A percentile compares a stretch with the other conserved stretches of the same genome.
These are phyloP conservation scores for Hypomecis punctinalis DNA, from an alignment of 2,888 invertebrate genomes.

Conservation along the genomic window DNA sequence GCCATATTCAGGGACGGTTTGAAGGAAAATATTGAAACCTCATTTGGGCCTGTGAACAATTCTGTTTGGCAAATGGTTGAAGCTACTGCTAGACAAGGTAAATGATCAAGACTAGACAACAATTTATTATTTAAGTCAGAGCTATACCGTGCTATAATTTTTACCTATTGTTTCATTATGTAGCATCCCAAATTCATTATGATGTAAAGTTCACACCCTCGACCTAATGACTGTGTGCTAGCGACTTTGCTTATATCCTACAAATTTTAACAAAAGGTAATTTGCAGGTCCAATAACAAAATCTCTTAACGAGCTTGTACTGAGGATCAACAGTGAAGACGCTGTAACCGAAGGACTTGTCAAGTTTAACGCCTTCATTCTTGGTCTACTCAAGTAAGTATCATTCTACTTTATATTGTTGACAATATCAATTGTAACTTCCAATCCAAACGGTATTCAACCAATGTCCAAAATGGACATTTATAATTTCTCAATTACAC, in stretches of 20 bases:
- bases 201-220: too few relatives aligned
- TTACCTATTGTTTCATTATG: too few relatives aligned
- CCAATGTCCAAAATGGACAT: neutral
- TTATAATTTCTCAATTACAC: too few relatives aligned
- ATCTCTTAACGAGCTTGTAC: constrained; percentile 92
- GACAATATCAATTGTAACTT: too few relatives aligned
- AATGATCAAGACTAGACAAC: neutral
- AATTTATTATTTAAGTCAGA: too few relatives aligned
- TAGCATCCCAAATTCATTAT: too few relatives aligned
- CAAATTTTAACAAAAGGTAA: neutral
- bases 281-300: constrained; percentile 90
- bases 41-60: constrained; percentile 94
- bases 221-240: too few relatives aligned
- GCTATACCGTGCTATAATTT: too few relatives aligned
- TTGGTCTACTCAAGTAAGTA: constrained; percentile 93
- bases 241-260: too few relatives aligned
- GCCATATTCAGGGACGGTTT: constrained; percentile 94
- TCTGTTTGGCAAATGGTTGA: constrained; percentile 96
- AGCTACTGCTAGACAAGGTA: constrained; percentile 93
- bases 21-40: constrained; percentile 91
- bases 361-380: constrained; percentile 95
- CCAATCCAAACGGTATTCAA: too few relatives aligned
- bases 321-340: constrained; percentile 93
- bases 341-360: constrained; percentile 93
- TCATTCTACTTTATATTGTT: too few relatives aligned